Evolutionary conservation across 1,140 invertebrate genomes (phyloP).

Genomic region (Saxidomus purpurata): DNA sequence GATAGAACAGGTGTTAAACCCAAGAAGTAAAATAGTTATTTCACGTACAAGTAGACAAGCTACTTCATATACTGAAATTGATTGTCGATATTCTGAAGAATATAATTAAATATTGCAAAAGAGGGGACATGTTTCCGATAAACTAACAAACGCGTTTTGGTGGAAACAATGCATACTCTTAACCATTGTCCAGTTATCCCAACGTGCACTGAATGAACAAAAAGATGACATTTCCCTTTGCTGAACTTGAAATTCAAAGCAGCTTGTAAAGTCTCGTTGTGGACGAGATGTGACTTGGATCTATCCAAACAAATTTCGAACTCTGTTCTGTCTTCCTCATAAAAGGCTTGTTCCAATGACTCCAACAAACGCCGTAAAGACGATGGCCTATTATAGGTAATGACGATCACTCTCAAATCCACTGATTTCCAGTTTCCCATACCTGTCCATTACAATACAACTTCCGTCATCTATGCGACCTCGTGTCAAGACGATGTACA

Average conservation of each 20-base stretch:
- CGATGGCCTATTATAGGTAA: slow-evolving; percentile 69
- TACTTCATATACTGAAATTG: too few species aligned
- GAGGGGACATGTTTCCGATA: too few species aligned
- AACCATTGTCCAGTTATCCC: slow-evolving; percentile 82
- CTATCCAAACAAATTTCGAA: slow-evolving; percentile 80
- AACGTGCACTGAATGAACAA: slow-evolving; percentile 72
- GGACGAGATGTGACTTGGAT: slow-evolving; percentile 56
- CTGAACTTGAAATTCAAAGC: slow-evolving; percentile 72
- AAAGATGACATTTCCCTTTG: slow-evolving; percentile 72
- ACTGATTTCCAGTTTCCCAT: neutral
- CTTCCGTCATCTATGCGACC: too few species aligned
- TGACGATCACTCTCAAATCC: slow-evolving; percentile 68
- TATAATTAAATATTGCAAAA: too few species aligned
- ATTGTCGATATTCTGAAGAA: too few species aligned
- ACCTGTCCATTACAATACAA: neutral
- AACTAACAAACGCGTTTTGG: too few species aligned
- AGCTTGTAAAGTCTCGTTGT: slow-evolving; percentile 65
- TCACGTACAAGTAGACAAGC: too few species aligned
- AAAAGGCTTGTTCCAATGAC: slow-evolving; percentile 72
- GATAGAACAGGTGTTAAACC: too few species aligned
- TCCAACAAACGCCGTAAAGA: slow-evolving; percentile 70
- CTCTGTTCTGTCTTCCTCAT: slow-evolving; percentile 66
- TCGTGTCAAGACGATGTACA: too few species aligned
- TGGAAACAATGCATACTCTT: neutral
- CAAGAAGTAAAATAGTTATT: too few species aligned